phyloP scores from a whole-genome alignment of 2,888 invertebrate species.

The Scaptomyza reducta region DNA sequence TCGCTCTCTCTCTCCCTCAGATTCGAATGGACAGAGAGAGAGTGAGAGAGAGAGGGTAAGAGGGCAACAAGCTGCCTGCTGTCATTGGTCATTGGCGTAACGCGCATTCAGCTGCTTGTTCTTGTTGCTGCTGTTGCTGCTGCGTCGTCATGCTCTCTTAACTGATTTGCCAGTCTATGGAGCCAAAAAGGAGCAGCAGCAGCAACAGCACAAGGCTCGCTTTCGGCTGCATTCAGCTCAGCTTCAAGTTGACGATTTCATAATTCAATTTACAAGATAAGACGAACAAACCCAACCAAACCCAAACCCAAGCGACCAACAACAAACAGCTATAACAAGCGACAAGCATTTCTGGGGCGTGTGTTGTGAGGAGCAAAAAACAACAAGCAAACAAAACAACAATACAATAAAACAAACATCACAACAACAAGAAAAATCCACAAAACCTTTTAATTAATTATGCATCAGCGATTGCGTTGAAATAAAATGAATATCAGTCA shows the following conservation, averaged over 20 bases:
- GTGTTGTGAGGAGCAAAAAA: conserved; percentile 62
- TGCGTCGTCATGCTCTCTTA: conserved; percentile 77
- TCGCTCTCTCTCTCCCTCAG: conserved; percentile 41
- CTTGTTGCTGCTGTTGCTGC: conserved; percentile 30
- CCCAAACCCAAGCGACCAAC: conserved; percentile 44
- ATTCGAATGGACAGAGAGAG: conserved; percentile 11
- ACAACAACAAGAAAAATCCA: conserved; percentile 47
- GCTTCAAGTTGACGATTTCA: conserved; percentile 82
- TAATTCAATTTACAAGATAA: conserved; percentile 83
- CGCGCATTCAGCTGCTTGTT: conserved; percentile 64
- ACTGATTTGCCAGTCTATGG: conserved; percentile 76
- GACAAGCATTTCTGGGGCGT: conserved; percentile 61
- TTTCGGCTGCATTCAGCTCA: conserved; percentile 69
- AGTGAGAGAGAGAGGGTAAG: not conserved
- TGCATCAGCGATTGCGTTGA: conserved; percentile 81
- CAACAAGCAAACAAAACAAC: conserved; percentile 34
- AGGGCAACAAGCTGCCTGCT: conserved; percentile 51
- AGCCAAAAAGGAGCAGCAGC: conserved; percentile 72
- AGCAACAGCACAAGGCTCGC: conserved; percentile 21
- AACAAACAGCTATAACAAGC: conserved; percentile 26
- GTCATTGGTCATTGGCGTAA: conserved; percentile 74
- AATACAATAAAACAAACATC: conserved; percentile 14
- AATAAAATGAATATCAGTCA: conserved; percentile 67
- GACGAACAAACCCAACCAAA: conserved; percentile 53
- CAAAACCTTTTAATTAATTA: conserved; percentile 78